phyloP scores from a whole-genome alignment of 2,797 vertebrate species.

The Eulemur mongoz region DNA sequence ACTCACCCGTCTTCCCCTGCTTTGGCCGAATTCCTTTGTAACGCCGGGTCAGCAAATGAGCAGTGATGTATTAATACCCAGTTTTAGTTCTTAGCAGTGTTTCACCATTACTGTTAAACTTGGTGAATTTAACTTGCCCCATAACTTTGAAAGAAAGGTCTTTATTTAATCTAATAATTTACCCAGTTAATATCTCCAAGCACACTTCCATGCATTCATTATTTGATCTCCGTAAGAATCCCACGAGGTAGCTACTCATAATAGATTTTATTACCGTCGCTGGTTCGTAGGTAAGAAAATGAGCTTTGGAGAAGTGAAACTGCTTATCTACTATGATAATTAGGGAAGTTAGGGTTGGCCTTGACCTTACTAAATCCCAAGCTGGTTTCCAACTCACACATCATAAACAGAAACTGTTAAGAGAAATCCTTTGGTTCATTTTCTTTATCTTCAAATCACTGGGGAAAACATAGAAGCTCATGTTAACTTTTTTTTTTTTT shows the following conservation, averaged over 20 bases:
- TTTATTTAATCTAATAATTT: neutral
- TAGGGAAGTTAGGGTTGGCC: neutral
- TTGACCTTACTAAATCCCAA: neutral
- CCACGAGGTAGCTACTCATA: neutral
- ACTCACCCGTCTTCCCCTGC: fast-evolving
- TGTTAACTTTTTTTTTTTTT: neutral
- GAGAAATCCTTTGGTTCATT: neutral
- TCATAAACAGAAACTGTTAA: neutral
- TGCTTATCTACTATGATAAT: neutral
- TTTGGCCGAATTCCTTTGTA: neutral
- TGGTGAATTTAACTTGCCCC: neutral
- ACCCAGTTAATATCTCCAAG: neutral
- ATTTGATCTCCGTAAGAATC: neutral
- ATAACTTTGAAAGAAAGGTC: constrained; percentile 23
- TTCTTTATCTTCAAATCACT: neutral
- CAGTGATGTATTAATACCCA: neutral
- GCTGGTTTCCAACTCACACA: neutral
- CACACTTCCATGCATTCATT: neutral
- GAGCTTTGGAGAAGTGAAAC: neutral
- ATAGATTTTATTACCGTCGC: neutral
- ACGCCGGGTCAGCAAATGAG: neutral
- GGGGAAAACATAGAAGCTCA: neutral
- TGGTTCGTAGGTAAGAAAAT: neutral
- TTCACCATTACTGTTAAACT: constrained; percentile 35
- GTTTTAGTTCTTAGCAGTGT: neutral